phyloP scores from a whole-genome alignment of 2,797 vertebrate species.

The Sebastiscus albofasciatus region DNA sequence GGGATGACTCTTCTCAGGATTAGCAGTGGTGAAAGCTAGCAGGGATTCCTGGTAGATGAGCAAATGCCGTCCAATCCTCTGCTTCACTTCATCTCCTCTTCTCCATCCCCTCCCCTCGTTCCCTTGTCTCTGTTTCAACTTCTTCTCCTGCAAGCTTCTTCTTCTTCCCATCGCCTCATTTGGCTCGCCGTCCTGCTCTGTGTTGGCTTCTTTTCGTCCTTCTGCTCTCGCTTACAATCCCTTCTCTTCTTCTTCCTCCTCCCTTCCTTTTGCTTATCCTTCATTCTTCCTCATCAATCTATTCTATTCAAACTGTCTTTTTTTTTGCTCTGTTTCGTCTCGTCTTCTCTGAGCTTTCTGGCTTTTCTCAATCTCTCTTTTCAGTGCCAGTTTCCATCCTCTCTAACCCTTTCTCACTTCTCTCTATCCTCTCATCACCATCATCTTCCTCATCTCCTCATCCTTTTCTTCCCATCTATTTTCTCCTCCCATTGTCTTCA shows the following conservation, averaged over 20 bases:
- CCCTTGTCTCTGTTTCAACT: conserved; percentile 25
- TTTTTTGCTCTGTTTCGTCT: background rate
- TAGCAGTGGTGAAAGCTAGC: conserved; percentile 29
- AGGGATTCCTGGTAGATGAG: conserved; percentile 40
- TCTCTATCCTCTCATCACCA: conserved; percentile 1
- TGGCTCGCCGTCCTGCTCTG: background rate
- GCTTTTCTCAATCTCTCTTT: conserved; percentile 1
- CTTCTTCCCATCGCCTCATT: conserved; percentile 19
- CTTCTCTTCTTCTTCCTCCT: background rate
- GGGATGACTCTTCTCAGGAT: conserved; percentile 49
- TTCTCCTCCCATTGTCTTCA: background rate
- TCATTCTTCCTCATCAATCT: background rate
- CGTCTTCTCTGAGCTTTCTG: conserved; percentile 16
- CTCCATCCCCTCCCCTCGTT: conserved; percentile 1
- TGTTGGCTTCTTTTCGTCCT: conserved; percentile 1
- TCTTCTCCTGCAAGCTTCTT: conserved; percentile 17
- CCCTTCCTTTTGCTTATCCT: background rate
- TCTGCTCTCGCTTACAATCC: background rate
- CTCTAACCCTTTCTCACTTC: background rate
- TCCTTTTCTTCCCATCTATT: background rate
- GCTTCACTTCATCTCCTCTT: conserved; percentile 25
- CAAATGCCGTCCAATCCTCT: conserved; percentile 37
- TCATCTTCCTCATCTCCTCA: background rate
- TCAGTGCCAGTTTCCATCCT: background rate
- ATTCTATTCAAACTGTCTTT: background rate